phyloP scores from a whole-genome alignment of 2,797 vertebrate species.

The Podargus strigoides region DNA sequence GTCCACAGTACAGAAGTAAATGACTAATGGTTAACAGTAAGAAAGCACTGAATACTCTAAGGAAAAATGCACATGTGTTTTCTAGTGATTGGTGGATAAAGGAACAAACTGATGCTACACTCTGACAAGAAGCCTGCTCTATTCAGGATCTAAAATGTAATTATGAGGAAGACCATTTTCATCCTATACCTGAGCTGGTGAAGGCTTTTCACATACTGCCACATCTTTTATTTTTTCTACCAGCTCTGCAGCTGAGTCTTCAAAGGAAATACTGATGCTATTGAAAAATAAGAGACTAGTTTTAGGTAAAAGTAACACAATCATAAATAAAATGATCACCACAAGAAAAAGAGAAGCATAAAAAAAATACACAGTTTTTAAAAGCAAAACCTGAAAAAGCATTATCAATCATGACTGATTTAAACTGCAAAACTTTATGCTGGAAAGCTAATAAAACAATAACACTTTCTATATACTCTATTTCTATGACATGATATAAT shows the following conservation, averaged over 20 bases:
- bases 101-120: not conserved
- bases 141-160: not conserved
- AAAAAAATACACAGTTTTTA: not conserved
- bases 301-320: not conserved
- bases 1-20: not conserved
- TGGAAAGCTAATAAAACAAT: not conserved
- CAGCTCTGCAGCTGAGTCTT: not conserved
- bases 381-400: not conserved
- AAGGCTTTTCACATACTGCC: not conserved
- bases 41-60: not conserved
- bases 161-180: not conserved
- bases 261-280: not conserved
- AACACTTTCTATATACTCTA: not conserved
- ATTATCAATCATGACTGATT: not conserved
- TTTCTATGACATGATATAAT: not conserved
- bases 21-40: not conserved
- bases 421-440: not conserved
- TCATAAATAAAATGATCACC: not conserved
- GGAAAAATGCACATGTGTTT: not conserved
- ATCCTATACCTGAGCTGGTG: slow-evolving; percentile 33
- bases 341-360: not conserved
- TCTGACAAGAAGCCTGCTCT: not conserved
- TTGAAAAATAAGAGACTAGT: not conserved
- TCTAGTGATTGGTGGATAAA: not conserved
- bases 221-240: not conserved